Evolutionary conservation across 2,888 invertebrate species (phyloP), one percentile per base, ranked within the genome.

Genomic region (Drosophila diplacantha): DNA sequence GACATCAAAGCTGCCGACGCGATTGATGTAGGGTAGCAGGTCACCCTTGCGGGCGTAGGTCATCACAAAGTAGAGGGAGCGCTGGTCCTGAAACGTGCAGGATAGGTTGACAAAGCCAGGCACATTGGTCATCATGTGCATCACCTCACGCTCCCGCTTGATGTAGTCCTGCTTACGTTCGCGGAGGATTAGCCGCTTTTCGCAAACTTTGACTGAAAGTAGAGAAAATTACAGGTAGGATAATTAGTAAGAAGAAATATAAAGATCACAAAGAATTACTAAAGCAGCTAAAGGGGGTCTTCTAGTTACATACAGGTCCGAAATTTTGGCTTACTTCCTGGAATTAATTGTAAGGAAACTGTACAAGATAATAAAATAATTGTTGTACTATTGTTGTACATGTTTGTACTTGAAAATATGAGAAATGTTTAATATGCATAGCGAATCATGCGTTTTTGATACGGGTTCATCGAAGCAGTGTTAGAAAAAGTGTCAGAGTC

Each of bases 31-130:
- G 71, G 95, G 93, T 80, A 98, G 89, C 64, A 99, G 90, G 89
- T 99, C 99, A 61, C 99, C 98, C 86, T 96, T 94, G 88, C 95
- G 94, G 58, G 98, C 98, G 89, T 96, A 97, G 18, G 96, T 95
- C 86, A 99, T 91, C 18, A 97, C 98, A 90, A 99, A 99, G 90
- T 97, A 99, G 63, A 99, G 91, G 84, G 96, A 92, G 81, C 95
- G 94, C 31, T 91, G 87, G 87, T 99, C 98, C 90, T 99, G 99
- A 90, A 99, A 99, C 61, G 99, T 97, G 90, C 96, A 97, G 88
- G 94, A 96, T 63, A 99, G 91, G 86, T 94, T 94, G 54, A 98
- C 96, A 88, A 99, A 96, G 88, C 96, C 98, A 68, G 96, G 94
- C 64, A 92, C 91, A 77, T 93, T 92, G 69, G 93, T 94, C 80